These are phyloP conservation scores for Agrilus planipennis DNA, from an alignment of 1,140 invertebrate species.

Conservation along the genomic window DNA sequence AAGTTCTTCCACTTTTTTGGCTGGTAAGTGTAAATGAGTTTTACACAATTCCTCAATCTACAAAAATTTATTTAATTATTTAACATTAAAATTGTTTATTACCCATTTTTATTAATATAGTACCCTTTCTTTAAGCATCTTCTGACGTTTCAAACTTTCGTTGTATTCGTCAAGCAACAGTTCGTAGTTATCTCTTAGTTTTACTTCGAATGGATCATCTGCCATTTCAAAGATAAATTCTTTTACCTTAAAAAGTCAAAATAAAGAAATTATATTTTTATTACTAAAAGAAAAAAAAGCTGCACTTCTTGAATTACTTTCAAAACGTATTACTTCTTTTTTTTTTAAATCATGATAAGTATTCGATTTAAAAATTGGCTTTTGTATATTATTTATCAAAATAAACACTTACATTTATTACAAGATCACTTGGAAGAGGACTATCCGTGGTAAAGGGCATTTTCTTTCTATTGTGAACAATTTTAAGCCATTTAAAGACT, in stretches of 20 bases:
- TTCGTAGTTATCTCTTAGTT: conserved; percentile 91
- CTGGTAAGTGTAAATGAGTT: conserved; percentile 68
- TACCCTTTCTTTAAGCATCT: conserved; percentile 83
- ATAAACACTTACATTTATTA: conserved; percentile 60
- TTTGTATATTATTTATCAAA: no score
- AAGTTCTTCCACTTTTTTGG: conserved; percentile 80
- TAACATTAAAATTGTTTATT: neutral
- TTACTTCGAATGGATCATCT: conserved; percentile 97
- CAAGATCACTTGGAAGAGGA: conserved; percentile 71
- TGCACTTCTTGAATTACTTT: no score
- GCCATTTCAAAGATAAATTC: conserved; percentile 81
- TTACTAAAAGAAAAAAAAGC: neutral
- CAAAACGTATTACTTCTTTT: no score
- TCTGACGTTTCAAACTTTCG: conserved; percentile 84
- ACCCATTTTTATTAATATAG: conserved; percentile 1
- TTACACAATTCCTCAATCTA: conserved; percentile 59
- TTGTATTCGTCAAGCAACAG: conserved; percentile 91
- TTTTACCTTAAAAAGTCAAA: conserved; percentile 48
- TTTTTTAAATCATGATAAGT: no score
- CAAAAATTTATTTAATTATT: conserved; percentile 10
- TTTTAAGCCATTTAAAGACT: conserved; percentile 87
- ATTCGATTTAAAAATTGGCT: no score
- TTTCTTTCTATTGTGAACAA: conserved; percentile 58
- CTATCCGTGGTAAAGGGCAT: conserved; percentile 51
- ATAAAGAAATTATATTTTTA: neutral